Evolutionary conservation across 2,113 vertebrate genomes (phyloP), one percentile per base, ranked within the genome.

Genomic region (Nematolebias whitei): DNA sequence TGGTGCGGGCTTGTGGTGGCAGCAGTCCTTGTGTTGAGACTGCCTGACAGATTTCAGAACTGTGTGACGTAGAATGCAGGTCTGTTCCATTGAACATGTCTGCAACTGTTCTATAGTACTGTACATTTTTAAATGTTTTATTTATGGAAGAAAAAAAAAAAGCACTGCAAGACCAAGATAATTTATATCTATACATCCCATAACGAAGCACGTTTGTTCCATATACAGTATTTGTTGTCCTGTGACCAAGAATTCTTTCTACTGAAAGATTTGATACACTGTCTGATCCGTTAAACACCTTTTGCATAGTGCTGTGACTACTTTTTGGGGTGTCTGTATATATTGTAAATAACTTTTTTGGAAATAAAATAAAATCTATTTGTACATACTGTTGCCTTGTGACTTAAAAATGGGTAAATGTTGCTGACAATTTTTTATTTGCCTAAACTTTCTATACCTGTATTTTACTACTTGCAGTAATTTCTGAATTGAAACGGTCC

Each of bases 141-240:
- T 91, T 92, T 92, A 92, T 93, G 9, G 26, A 63, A 77, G n/a
- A 80, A 61, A 82, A 80, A 63, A 82, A 60, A 58, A 81, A 91
- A 87, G 90, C 89, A 92, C 90, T 93, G 92, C 78, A 84, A 85
- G 83, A 91, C 85, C 82, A 91, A 85, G 62, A 16, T 79, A 87
- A 91, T 91, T 92, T 91, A 47, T 8, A 91, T 92, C 82, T 39
- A 59, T 65, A 87, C 88, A 90, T 76, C 83, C 82, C 85, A 67
- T 75, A 68, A 82, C 77, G 66, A 79, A 63, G 54, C 71, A 63
- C 58, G 58, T 68, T 65, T 84, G 56, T 67, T 62, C 23, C 53
- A 44, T 57, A 76, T 84, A 79, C 84, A 85, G 87, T 85, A 67
- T 83, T 69, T 58, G 29, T 73, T 80, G 66, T 63, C n/a, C 14